A percentile compares a stretch with the other conserved stretches of the same genome.
phyloP scores from a whole-genome alignment of 2,888 invertebrate genomes.

The Hyppa rectilinea region DNA sequence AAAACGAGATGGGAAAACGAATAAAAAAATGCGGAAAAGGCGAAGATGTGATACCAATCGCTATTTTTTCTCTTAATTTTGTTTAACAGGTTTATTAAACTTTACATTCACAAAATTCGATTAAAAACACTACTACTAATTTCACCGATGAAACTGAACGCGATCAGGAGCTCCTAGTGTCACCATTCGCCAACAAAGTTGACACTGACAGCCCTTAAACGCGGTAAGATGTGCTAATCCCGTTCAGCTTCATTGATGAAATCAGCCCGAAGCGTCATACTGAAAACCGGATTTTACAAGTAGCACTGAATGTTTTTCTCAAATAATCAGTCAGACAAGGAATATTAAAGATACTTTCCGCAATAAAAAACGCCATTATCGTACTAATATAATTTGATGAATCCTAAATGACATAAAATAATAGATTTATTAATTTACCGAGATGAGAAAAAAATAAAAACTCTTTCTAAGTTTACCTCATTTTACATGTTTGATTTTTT shows the following conservation, averaged over 20 bases:
- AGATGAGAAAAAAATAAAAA: slow-evolving; percentile 55
- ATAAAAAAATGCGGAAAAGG: neutral
- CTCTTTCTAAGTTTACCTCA: slow-evolving; percentile 41
- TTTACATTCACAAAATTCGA: neutral
- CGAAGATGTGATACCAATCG: too few species aligned
- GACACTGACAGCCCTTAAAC: too few species aligned
- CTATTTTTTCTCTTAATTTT: neutral
- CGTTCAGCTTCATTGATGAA: too few species aligned
- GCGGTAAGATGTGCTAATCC: too few species aligned
- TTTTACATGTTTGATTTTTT: slow-evolving; percentile 64
- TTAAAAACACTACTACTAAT: neutral
- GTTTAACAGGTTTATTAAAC: neutral
- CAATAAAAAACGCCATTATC: slow-evolving; percentile 61
- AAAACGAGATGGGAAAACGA: neutral
- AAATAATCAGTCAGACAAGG: slow-evolving; percentile 3
- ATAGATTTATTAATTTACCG: slow-evolving; percentile 62
- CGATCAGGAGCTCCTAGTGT: too few species aligned
- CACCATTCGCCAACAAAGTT: too few species aligned
- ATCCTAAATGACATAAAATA: slow-evolving; percentile 64
- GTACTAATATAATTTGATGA: slow-evolving; percentile 62
- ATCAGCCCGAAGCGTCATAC: accelerated
- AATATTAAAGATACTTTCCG: slow-evolving; percentile 10
- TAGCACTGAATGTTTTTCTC: neutral
- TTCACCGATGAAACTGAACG: too few species aligned
- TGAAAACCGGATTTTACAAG: slow-evolving; percentile 2